Evolutionary conservation across 2,888 invertebrate species (phyloP).

Genomic region (Panzeria rudis): DNA sequence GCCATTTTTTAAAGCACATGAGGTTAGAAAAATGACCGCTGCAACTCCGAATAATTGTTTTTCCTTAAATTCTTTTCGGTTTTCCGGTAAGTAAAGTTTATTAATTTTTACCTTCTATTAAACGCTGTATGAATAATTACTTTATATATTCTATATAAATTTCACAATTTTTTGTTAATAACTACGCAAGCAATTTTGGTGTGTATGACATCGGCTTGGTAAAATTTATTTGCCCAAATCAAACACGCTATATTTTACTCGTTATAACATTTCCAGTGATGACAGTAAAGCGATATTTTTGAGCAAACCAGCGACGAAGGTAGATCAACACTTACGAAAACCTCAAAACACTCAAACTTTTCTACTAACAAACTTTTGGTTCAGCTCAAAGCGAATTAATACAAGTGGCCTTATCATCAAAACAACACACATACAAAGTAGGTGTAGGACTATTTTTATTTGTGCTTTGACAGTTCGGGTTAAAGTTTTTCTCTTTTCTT

Average conservation of each 20-base stretch:
- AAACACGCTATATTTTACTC: not conserved
- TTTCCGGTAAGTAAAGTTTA: not conserved
- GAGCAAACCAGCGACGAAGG: too few relatives aligned
- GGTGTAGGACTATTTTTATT: too few relatives aligned
- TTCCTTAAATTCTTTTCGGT: not conserved
- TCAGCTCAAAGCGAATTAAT: too few relatives aligned
- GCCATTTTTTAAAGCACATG: conserved; percentile 71
- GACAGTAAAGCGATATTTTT: not conserved
- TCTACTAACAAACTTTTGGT: too few relatives aligned
- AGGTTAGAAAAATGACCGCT: conserved; percentile 47
- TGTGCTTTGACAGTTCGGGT: too few relatives aligned
- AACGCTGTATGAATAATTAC: conserved; percentile 43
- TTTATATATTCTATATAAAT: conserved; percentile 20
- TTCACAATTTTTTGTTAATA: conserved; percentile 40
- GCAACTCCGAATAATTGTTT: not conserved
- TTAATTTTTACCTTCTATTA: conserved; percentile 48
- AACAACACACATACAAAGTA: too few relatives aligned
- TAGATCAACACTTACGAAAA: too few relatives aligned
- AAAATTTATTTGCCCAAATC: not conserved
- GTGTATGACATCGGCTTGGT: conserved; percentile 46
- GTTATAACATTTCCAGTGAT: not conserved
- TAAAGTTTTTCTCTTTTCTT: too few relatives aligned
- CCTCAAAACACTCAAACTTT: too few relatives aligned
- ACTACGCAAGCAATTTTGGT: conserved; percentile 47
- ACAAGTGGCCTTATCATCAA: too few relatives aligned